Evolutionary conservation across 2,113 vertebrate species (phyloP).

Genomic region (Periophthalmodon schlosseri): DNA sequence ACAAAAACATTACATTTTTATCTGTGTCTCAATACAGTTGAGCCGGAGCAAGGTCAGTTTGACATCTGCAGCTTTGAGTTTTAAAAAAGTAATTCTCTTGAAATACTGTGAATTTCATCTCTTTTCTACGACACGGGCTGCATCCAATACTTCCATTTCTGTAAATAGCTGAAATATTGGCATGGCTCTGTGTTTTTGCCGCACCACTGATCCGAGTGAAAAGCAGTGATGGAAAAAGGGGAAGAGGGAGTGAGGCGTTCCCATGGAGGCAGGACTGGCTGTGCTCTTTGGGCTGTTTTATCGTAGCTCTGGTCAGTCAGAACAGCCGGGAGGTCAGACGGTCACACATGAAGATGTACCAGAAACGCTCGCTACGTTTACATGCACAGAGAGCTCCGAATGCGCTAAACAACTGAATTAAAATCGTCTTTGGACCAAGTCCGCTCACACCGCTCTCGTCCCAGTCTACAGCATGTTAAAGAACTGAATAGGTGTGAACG

Average conservation of each 20-base stretch:
- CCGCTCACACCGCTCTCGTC: too few relatives aligned
- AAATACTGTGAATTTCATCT: not conserved
- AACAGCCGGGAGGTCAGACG: slow-evolving; percentile 14
- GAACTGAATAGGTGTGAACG: too few relatives aligned
- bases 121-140: slow-evolving; percentile 18
- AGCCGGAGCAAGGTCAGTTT: slow-evolving; percentile 5
- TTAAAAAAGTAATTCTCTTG: slow-evolving; percentile 16
- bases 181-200: slow-evolving; percentile 46
- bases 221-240: slow-evolving; percentile 31
- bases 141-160: slow-evolving; percentile 16
- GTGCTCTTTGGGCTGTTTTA: slow-evolving; percentile 16
- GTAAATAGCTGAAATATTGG: slow-evolving; percentile 33
- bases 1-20: not conserved
- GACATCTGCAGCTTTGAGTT: slow-evolving; percentile 3
- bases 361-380: not conserved
- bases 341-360: slow-evolving; percentile 12
- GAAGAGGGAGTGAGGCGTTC: slow-evolving; percentile 18
- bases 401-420: too few relatives aligned
- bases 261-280: slow-evolving; percentile 20
- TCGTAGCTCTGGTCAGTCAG: slow-evolving; percentile 26
- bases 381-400: too few relatives aligned
- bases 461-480: too few relatives aligned
- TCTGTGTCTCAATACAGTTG: not conserved
- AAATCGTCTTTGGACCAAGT: too few relatives aligned
- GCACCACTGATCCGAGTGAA: slow-evolving; percentile 40